phyloP scores from a whole-genome alignment of 1,140 invertebrate genomes.

The Potamilus streckersoni region DNA sequence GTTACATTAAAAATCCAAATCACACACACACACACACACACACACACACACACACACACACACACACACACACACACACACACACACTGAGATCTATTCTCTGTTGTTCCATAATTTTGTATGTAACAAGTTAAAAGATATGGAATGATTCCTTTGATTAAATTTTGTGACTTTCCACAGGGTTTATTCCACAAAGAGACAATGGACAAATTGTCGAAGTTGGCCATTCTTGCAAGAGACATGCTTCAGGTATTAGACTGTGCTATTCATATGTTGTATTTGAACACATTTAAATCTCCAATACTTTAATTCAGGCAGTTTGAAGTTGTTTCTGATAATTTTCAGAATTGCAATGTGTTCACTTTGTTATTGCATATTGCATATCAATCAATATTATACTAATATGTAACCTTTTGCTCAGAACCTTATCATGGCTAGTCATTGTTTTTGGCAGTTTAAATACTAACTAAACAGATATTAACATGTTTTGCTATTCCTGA shows the following conservation, averaged over 20 bases:
- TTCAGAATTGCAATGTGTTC: not conserved
- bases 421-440: too few relatives aligned
- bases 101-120: too few relatives aligned
- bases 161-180: conserved; percentile 28
- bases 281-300: not conserved
- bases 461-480: not conserved
- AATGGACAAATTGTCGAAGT: conserved; percentile 31
- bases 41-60: too few relatives aligned
- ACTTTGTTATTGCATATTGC: not conserved
- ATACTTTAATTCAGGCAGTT: not conserved
- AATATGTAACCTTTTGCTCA: too few relatives aligned
- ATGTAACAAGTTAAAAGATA: too few relatives aligned
- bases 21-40: too few relatives aligned
- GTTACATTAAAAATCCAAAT: too few relatives aligned
- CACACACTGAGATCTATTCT: too few relatives aligned
- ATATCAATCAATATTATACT: not conserved
- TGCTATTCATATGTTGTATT: not conserved
- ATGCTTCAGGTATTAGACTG: conserved; percentile 35
- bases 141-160: not conserved
- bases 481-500: not conserved
- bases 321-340: not conserved
- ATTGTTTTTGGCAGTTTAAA: not conserved
- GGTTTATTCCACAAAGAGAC: conserved; percentile 35
- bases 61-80: too few relatives aligned
- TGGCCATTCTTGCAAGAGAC: conserved; percentile 22